Percentiles rank a stretch among this genome's conserved stretches.
Evolutionary conservation across 1,140 invertebrate species (phyloP).

Genomic region (Penaeus chinensis): DNA sequence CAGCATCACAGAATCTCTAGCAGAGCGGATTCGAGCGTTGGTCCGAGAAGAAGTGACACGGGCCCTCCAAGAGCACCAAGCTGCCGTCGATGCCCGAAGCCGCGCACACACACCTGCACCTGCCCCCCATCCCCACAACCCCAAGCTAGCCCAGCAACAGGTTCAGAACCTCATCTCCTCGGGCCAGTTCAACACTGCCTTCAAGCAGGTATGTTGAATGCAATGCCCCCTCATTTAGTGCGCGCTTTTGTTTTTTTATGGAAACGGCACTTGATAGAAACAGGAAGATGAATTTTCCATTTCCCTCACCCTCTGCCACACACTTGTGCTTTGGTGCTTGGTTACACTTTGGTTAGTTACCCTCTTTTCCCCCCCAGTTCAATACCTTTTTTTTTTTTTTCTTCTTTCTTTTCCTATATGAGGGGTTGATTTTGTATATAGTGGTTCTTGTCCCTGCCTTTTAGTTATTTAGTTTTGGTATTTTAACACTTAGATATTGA

Average conservation of each 20-base stretch:
- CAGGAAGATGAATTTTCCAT: too few species aligned
- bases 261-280: neutral
- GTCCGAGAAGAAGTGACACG: slow-evolving; percentile 73
- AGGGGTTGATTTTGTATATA: too few species aligned
- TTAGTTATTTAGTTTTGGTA: too few species aligned
- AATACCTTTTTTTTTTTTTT: too few species aligned
- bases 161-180: slow-evolving; percentile 79
- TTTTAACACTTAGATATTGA: too few species aligned
- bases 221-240: neutral
- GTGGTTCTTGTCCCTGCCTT: too few species aligned
- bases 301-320: too few species aligned
- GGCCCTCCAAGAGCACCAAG: slow-evolving; percentile 74
- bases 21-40: slow-evolving; percentile 53
- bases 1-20: slow-evolving; percentile 43
- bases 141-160: slow-evolving; percentile 75
- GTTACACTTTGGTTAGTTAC: too few species aligned
- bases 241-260: neutral
- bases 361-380: too few species aligned
- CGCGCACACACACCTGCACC: slow-evolving; percentile 79
- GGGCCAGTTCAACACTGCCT: slow-evolving; percentile 85
- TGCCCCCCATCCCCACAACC: slow-evolving; percentile 73
- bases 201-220: slow-evolving; percentile 74
- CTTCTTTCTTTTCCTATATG: too few species aligned
- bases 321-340: too few species aligned
- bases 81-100: slow-evolving; percentile 73